Evolutionary conservation across 2,888 invertebrate genomes (phyloP).

Genomic region (Callinectes sapidus): DNA sequence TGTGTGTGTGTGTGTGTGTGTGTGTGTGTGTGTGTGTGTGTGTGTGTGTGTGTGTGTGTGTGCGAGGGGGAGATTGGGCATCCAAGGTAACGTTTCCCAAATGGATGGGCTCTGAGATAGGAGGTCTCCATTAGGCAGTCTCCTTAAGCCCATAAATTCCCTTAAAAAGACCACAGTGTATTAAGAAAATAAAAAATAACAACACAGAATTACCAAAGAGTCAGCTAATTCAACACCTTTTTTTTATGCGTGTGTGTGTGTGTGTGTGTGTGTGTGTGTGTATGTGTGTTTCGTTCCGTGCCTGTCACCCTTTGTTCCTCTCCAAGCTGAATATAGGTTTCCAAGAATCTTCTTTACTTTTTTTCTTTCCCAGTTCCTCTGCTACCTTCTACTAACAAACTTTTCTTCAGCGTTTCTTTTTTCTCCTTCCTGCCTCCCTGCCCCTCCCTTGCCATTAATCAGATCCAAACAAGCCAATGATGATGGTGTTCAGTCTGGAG

Average conservation of each 20-base stretch:
- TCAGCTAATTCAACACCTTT: too few relatives aligned
- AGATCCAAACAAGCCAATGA: constrained; percentile 8
- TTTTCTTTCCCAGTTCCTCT: not conserved
- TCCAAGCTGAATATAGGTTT: not conserved
- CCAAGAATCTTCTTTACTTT: not conserved
- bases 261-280: not conserved
- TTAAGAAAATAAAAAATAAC: too few relatives aligned
- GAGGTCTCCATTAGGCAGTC: too few relatives aligned
- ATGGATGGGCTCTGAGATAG: too few relatives aligned
- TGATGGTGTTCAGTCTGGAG: not conserved
- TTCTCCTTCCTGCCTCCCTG: not conserved
- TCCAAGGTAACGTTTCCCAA: too few relatives aligned
- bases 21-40: constrained; percentile 19
- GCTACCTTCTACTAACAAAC: not conserved
- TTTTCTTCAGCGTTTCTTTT: not conserved
- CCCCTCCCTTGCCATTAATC: not conserved
- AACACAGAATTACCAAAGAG: too few relatives aligned
- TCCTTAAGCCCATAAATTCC: too few relatives aligned
- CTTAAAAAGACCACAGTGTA: too few relatives aligned
- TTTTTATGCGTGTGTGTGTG: too few relatives aligned
- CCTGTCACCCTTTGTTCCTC: not conserved
- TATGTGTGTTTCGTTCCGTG: not conserved
- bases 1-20: constrained; percentile 17
- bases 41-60: not conserved
- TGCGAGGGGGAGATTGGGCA: too few relatives aligned